A percentile compares a stretch with the other conserved stretches of the same genome.
Conservation (phyloP, 2,797 vertebrate species). For the Acridotheres tristis region DNA sequence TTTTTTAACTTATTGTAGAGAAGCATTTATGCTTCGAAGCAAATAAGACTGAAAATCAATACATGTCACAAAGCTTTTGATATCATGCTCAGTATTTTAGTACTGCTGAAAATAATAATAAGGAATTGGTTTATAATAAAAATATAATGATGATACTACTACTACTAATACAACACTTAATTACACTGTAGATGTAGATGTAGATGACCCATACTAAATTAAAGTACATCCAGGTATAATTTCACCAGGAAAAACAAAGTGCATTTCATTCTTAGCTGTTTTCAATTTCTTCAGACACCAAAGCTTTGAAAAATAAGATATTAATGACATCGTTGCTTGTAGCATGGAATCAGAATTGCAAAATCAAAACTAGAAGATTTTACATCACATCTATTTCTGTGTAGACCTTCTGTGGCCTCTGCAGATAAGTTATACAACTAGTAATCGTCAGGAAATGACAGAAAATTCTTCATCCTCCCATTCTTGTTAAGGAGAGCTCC, state of each 20-base stretch:
- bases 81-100: not conserved
- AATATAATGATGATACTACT: too few relatives aligned
- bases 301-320: not conserved
- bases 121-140: not conserved
- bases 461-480: not conserved
- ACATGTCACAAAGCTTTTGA: not conserved
- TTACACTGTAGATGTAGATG: not conserved
- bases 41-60: constrained; percentile 2
- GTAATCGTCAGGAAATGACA: not conserved
- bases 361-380: not conserved
- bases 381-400: not conserved
- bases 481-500: not conserved
- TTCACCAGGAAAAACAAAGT: not conserved
- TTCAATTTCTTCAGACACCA: not conserved
- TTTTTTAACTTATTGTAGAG: not conserved
- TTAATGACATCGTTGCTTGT: not conserved
- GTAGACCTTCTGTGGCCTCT: not conserved
- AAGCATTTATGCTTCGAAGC: not conserved
- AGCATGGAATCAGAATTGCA: not conserved
- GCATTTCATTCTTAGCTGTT: not conserved
- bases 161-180: too few relatives aligned
- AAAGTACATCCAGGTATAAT: not conserved
- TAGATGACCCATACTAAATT: not conserved
- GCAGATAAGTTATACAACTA: not conserved
- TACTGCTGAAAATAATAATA: not conserved